These are phyloP conservation scores for Drosophila repleta DNA, from an alignment of 1,140 invertebrate species.

Conservation along the genomic window DNA sequence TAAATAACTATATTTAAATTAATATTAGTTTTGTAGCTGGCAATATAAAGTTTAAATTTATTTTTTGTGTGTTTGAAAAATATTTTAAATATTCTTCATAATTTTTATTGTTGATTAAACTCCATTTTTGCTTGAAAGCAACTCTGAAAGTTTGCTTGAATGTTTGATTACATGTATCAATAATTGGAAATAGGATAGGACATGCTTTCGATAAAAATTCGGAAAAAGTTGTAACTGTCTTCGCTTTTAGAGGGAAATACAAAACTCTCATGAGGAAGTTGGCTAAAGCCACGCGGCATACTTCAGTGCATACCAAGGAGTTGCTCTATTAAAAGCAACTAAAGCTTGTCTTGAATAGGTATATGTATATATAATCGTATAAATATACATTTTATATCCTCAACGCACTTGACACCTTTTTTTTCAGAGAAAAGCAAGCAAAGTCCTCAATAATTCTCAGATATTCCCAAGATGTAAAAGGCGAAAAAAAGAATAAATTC, in stretches of 20 bases:
- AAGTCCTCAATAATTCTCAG: slow-evolving; percentile 34
- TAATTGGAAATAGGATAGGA: slow-evolving; percentile 61
- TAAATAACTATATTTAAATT: no score
- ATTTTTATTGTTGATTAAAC: slow-evolving; percentile 8
- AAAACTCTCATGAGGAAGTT: slow-evolving; percentile 5
- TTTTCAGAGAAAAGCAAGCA: slow-evolving; percentile 12
- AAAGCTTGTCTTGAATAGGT: background rate
- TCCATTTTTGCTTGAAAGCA: background rate
- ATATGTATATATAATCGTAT: background rate
- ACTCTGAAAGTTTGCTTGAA: slow-evolving; percentile 46
- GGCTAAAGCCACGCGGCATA: background rate
- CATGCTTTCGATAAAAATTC: slow-evolving; percentile 19
- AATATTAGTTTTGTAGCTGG: no score
- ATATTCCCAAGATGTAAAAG: slow-evolving; percentile 33
- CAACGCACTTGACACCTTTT: slow-evolving; percentile 18
- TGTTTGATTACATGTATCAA: slow-evolving; percentile 60
- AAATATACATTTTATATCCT: background rate
- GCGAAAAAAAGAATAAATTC: slow-evolving; percentile 35
- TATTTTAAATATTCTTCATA: background rate
- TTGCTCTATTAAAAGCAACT: background rate
- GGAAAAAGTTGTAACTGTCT: background rate
- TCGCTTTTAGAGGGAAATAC: slow-evolving; percentile 8
- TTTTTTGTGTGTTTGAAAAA: no score
- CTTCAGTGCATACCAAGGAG: background rate
- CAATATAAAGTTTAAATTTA: no score